These are phyloP conservation scores for Abramis brama DNA, from an alignment of 2,113 vertebrate species.

Conservation along the genomic window DNA sequence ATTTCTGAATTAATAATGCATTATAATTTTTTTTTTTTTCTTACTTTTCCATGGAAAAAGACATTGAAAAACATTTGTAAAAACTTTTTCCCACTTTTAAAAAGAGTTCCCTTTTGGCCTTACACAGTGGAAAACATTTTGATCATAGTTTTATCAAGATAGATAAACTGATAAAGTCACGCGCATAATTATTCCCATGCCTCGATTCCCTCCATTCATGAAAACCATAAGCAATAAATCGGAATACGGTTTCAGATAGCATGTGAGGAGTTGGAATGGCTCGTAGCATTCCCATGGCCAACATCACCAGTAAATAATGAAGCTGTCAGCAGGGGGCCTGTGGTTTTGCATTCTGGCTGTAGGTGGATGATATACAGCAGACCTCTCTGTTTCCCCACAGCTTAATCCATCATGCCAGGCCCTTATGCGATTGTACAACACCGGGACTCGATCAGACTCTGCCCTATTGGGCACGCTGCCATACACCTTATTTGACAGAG, in stretches of 20 bases:
- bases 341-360: constrained; percentile 31
- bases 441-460: constrained; percentile 1
- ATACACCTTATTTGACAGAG: constrained; percentile 53
- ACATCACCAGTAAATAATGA: constrained; percentile 45
- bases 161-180: not conserved
- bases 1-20: not conserved
- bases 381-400: constrained; percentile 33
- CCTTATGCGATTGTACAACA: constrained; percentile 33
- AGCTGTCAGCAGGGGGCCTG: constrained; percentile 34
- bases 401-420: constrained; percentile 50
- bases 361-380: constrained; percentile 50
- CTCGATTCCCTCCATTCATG: not conserved
- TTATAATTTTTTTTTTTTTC: not conserved
- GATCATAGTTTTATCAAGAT: not conserved
- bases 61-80: not conserved
- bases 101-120: not conserved
- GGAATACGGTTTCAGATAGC: constrained; percentile 13
- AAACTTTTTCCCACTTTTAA: not conserved
- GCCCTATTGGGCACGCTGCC: constrained; percentile 55
- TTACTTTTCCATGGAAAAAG: not conserved
- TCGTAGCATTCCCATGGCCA: constrained; percentile 17
- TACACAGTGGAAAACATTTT: not conserved
- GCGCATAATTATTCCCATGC: constrained; percentile 9
- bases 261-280: not conserved
- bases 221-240: not conserved